These are phyloP conservation scores for Saxicola maurus DNA, from an alignment of 2,797 vertebrate genomes.

Conservation along the genomic window DNA sequence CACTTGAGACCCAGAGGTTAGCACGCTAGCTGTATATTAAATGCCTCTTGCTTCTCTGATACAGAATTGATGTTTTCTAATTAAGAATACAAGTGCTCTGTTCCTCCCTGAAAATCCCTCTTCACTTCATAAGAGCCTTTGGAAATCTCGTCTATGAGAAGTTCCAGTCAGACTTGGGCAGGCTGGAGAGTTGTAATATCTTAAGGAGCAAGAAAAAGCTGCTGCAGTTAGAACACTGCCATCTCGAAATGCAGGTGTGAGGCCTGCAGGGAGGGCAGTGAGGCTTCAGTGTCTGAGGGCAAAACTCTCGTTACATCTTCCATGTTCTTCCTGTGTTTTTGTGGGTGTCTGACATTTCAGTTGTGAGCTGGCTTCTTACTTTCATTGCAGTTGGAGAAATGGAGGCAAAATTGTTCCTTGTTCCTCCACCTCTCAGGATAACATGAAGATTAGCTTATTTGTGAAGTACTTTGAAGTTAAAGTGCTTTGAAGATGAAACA, in stretches of 20 bases:
- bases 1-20: slow-evolving; percentile 40
- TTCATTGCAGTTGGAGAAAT: not conserved
- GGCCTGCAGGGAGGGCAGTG: not conserved
- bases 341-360: fast-evolving
- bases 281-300: not conserved
- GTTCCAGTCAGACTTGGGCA: not conserved
- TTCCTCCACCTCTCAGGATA: not conserved
- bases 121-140: slow-evolving; percentile 26
- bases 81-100: slow-evolving; percentile 44
- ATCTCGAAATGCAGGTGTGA: not conserved
- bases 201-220: not conserved
- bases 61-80: slow-evolving; percentile 38
- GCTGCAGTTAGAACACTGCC: not conserved
- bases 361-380: not conserved
- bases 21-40: slow-evolving; percentile 14
- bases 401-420: not conserved
- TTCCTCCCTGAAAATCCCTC: slow-evolving; percentile 34
- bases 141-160: not conserved
- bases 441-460: slow-evolving; percentile 20
- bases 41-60: slow-evolving; percentile 35
- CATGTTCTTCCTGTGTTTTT: not conserved
- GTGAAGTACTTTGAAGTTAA: slow-evolving; percentile 7
- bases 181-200: not conserved
- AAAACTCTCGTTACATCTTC: not conserved
- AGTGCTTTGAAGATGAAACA: slow-evolving; percentile 41